Base-by-base conservation (phyloP, 2,113 vertebrate genomes). In the Pluvianellus socialis region DNA sequence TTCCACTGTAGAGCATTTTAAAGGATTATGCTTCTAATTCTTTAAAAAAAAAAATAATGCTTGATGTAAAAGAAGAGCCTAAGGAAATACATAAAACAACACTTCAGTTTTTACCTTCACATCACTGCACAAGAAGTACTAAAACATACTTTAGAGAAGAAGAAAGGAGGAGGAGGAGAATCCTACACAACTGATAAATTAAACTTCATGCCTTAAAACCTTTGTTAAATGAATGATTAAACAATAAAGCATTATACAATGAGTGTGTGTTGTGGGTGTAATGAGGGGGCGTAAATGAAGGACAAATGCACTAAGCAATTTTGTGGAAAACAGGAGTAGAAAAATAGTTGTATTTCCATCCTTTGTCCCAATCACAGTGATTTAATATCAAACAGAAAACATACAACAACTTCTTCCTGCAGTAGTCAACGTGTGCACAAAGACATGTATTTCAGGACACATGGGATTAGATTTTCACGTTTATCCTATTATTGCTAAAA, bases 81-180 rank as follows among this genome's bases (percentile, higher is more conserved):
- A 71, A 95, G 53, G 92, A 95, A 58, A 86, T 79, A 95, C 33
- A 96, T 53, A 81, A 97, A 95, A 92, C 12, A 92, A 40, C 58
- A 90, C 40, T 94, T 86, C 65, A 56, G 26, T 70, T 42, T 94
- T 95, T 75, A 96, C 63, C n/a, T 91, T 94, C 93, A 92, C 73
- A 68, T 94, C 32, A 42, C 49, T 96, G 71, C 72, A 88, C n/a
- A 92, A 79, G 32, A 76, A 94, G 19, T 44, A 63, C 4, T 6
- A 76, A 96, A 71, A 23, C 20, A 35, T 55, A 33, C 10, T 85
- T 89, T 18, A 62, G 22, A 79, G 33, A 63, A 92, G 23, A 93
- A 84, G 23, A 86, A 73, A 91, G 33, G 19, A 72, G 58, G 61
- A 82, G 88, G 79, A 86, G 33, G 44, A 82, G 15, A 93, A 93